Evolutionary conservation across 2,797 vertebrate species (phyloP).

Genomic region (Lates japonicus): DNA sequence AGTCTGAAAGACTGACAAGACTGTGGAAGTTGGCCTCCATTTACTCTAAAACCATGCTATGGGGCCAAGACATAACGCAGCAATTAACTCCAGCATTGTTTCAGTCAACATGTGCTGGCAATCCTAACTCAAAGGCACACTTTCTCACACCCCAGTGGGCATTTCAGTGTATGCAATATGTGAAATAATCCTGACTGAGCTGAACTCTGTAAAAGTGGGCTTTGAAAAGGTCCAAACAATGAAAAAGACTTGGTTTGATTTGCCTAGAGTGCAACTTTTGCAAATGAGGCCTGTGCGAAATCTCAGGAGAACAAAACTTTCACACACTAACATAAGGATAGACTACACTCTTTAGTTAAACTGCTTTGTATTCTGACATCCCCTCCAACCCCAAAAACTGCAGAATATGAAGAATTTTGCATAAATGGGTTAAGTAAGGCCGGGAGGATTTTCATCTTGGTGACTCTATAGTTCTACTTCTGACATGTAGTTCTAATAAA

Average conservation of each 20-base stretch:
- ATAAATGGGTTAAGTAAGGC: neutral
- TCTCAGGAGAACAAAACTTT: neutral
- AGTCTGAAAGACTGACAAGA: neutral
- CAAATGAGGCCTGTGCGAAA: constrained; percentile 2
- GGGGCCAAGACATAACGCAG: neutral
- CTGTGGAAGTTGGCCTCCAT: neutral
- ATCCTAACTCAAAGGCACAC: neutral
- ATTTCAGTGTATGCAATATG: neutral
- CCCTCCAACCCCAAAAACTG: neutral
- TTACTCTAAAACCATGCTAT: too few species aligned
- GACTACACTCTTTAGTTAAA: neutral
- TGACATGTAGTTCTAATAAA: neutral
- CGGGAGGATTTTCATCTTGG: neutral
- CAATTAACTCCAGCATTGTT: neutral
- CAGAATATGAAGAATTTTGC: neutral
- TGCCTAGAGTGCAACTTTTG: neutral
- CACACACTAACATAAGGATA: neutral
- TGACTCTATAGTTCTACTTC: neutral
- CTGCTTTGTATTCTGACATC: neutral
- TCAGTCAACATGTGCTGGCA: neutral
- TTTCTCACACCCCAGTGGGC: neutral
- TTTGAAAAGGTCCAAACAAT: neutral
- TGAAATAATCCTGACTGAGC: neutral
- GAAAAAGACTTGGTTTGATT: neutral
- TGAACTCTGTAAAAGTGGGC: neutral